Evolutionary conservation across 1,140 invertebrate genomes (phyloP).

Genomic region (Drosophila simulans): DNA sequence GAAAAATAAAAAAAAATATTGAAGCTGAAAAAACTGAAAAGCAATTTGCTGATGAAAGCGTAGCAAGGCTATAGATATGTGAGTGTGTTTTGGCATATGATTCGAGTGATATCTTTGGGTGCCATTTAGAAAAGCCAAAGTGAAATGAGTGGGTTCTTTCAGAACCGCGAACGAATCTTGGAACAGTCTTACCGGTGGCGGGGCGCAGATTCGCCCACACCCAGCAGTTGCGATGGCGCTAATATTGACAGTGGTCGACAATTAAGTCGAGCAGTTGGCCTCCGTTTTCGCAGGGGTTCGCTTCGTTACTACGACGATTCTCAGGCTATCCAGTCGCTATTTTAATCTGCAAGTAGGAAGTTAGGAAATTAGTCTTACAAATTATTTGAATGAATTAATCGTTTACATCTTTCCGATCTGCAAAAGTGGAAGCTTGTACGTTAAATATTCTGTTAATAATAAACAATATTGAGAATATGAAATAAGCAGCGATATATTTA

Average conservation of each 20-base stretch:
- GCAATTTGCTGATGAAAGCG: constrained; percentile 43
- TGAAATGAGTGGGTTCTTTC: constrained; percentile 8
- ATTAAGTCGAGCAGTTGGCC: constrained; percentile 68
- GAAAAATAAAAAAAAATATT: constrained; percentile 12
- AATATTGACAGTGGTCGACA: constrained; percentile 82
- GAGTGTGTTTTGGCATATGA: constrained; percentile 20
- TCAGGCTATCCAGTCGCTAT: constrained; percentile 1
- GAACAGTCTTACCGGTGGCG: constrained; percentile 82
- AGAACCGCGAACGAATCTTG: constrained; percentile 15
- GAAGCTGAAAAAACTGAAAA: constrained; percentile 27
- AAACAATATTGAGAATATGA: too few species aligned
- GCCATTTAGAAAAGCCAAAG: constrained; percentile 29
- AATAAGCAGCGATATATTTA: too few species aligned
- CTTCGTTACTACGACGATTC: background rate
- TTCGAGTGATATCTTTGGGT: constrained; percentile 21
- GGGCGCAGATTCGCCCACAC: constrained; percentile 85
- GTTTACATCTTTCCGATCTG: too few species aligned
- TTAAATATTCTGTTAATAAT: too few species aligned
- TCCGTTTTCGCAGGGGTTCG: constrained; percentile 29
- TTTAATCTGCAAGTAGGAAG: constrained; percentile 41
- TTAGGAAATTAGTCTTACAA: constrained; percentile 3
- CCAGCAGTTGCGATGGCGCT: constrained; percentile 84
- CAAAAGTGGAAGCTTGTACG: too few species aligned
- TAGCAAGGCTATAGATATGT: constrained; percentile 32
- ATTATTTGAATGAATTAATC: background rate